These are phyloP conservation scores for Achroia grisella DNA, from an alignment of 1,140 invertebrate genomes.

Conservation along the genomic window DNA sequence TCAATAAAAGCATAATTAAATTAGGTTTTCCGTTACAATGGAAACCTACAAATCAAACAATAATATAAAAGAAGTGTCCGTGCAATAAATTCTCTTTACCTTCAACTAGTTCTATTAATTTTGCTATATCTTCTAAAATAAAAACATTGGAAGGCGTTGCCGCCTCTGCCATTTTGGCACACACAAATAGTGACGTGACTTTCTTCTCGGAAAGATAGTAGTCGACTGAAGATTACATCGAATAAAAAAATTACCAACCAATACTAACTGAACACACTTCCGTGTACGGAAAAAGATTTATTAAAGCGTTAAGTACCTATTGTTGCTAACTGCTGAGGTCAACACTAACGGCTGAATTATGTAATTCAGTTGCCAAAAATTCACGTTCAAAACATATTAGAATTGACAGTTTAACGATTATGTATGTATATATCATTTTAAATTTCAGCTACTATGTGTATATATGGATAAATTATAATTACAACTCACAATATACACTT, in stretches of 20 bases:
- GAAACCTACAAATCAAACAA: neutral
- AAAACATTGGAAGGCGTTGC: neutral
- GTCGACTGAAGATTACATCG: neutral
- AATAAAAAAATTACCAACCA: neutral
- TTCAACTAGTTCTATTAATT: conserved; percentile 1
- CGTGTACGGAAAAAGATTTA: neutral
- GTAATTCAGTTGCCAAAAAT: no score
- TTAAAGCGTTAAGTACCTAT: no score
- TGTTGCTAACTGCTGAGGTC: no score
- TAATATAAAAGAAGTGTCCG: neutral
- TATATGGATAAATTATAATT: no score
- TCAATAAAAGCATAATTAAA: neutral
- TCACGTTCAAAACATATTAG: no score
- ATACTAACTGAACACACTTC: neutral
- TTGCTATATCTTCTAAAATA: conserved; percentile 4
- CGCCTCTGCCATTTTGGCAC: conserved; percentile 3
- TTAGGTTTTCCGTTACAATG: neutral
- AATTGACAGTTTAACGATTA: no score
- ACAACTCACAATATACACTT: no score
- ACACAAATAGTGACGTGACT: neutral
- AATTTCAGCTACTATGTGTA: no score
- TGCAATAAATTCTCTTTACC: neutral
- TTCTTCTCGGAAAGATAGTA: neutral
- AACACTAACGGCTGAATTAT: no score
- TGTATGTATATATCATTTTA: no score